phyloP scores from a whole-genome alignment of 1,140 invertebrate species.

The Pissodes strobi region DNA sequence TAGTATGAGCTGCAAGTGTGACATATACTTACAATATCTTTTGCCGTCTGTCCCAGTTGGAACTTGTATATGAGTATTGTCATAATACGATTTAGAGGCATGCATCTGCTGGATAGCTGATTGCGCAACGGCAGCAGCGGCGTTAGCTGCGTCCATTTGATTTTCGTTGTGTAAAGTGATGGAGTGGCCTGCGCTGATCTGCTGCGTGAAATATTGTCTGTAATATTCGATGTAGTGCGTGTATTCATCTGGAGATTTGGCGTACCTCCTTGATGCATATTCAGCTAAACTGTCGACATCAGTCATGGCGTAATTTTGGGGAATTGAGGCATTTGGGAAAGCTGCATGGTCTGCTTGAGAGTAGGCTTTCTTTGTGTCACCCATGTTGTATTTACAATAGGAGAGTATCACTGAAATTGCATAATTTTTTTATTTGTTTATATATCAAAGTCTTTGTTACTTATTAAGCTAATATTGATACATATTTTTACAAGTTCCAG shows the following conservation, averaged over 20 bases:
- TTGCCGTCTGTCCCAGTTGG: constrained; percentile 68
- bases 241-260: constrained; percentile 74
- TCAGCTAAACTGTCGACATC: constrained; percentile 77
- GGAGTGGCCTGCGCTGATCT: constrained; percentile 66
- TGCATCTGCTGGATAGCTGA: constrained; percentile 83
- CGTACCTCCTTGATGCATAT: constrained; percentile 78
- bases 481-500: too few relatives aligned
- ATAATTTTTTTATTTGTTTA: background rate
- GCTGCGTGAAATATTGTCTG: constrained; percentile 77
- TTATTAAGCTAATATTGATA: too few relatives aligned
- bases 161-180: constrained; percentile 64
- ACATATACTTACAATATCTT: constrained; percentile 63
- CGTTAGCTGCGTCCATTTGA: constrained; percentile 72
- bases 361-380: constrained; percentile 54
- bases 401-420: constrained; percentile 59
- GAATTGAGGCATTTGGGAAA: constrained; percentile 48
- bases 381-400: constrained; percentile 64
- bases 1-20: background rate
- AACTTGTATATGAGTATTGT: constrained; percentile 50
- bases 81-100: constrained; percentile 57
- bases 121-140: constrained; percentile 87
- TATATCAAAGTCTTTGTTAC: background rate
- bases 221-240: constrained; percentile 79
- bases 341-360: constrained; percentile 51
- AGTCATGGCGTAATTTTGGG: constrained; percentile 63